Evolutionary conservation across 2,797 vertebrate genomes (phyloP).

Genomic region (Synanceia verrucosa): DNA sequence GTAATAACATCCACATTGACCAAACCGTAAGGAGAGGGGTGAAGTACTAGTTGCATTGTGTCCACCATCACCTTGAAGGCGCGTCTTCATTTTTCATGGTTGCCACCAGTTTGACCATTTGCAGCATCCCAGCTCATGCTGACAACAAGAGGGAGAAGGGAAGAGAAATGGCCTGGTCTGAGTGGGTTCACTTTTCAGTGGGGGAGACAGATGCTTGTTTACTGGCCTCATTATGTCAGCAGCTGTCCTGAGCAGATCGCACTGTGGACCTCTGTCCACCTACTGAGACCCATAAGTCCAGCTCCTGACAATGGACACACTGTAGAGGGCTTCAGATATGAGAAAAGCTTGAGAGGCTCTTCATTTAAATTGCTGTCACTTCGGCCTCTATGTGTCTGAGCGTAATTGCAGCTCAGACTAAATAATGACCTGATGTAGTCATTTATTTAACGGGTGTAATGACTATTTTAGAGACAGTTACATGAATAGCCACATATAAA

Average conservation of each 20-base stretch:
- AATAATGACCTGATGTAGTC: conserved; percentile 3
- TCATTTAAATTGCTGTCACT: conserved; percentile 56
- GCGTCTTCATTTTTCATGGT: conserved; percentile 19
- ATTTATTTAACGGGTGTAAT: conserved; percentile 10
- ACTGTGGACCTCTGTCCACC: conserved; percentile 78
- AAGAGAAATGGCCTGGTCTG: conserved; percentile 47
- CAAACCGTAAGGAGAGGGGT: not conserved
- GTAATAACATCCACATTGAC: not conserved
- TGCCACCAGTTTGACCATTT: conserved; percentile 50
- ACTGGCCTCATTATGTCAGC: conserved; percentile 87
- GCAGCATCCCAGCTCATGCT: conserved; percentile 20
- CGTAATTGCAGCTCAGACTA: conserved; percentile 3
- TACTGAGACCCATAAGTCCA: conserved; percentile 71
- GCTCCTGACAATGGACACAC: conserved; percentile 62
- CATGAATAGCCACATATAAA: not conserved
- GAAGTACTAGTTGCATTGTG: not conserved
- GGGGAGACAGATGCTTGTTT: conserved; percentile 84
- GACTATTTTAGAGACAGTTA: not conserved
- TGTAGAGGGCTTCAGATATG: conserved; percentile 46
- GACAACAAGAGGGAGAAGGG: conserved; percentile 56
- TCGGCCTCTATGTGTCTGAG: conserved; percentile 7
- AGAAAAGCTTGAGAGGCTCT: conserved; percentile 50
- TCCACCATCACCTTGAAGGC: not conserved
- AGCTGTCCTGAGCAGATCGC: conserved; percentile 80
- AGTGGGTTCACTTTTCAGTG: conserved; percentile 62